phyloP scores from a whole-genome alignment of 23 tunicate genomes.

The Trididemnum miniatum region DNA sequence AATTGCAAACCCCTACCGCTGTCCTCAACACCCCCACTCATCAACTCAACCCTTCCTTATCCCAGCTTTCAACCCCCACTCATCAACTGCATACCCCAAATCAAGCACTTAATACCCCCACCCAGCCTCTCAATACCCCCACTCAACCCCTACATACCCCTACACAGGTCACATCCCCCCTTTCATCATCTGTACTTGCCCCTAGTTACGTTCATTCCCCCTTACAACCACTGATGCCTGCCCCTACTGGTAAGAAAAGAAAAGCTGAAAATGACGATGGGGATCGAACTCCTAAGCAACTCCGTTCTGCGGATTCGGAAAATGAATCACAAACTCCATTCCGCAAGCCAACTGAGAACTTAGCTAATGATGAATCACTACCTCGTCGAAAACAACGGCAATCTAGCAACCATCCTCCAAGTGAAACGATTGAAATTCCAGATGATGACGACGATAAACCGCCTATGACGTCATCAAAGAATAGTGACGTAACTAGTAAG shows the following conservation, averaged over 20 bases:
- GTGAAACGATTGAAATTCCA: neutral
- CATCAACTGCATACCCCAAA: constrained; percentile 53
- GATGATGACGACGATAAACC: neutral
- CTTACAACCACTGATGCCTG: constrained; percentile 45
- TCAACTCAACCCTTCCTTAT: constrained; percentile 25
- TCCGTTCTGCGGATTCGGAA: neutral
- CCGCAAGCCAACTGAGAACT: constrained; percentile 36
- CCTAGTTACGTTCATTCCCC: constrained; percentile 30
- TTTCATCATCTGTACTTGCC: neutral
- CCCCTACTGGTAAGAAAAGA: constrained; percentile 46
- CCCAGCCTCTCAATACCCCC: constrained; percentile 58
- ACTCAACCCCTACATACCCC: constrained; percentile 64
- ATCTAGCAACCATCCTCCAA: neutral
- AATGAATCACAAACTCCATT: neutral
- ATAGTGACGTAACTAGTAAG: neutral
- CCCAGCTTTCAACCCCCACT: constrained; percentile 48
- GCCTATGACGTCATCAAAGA: neutral
- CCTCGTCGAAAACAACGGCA: neutral
- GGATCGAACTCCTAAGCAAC: constrained; percentile 5
- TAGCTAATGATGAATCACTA: neutral
- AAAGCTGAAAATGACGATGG: constrained; percentile 1
- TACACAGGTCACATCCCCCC: constrained; percentile 18
- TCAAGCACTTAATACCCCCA: constrained; percentile 60
- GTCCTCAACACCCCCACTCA: constrained; percentile 70
- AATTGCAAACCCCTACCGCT: constrained; percentile 63